phyloP scores from a whole-genome alignment of 2,113 vertebrate species.

The Gadus macrocephalus region DNA sequence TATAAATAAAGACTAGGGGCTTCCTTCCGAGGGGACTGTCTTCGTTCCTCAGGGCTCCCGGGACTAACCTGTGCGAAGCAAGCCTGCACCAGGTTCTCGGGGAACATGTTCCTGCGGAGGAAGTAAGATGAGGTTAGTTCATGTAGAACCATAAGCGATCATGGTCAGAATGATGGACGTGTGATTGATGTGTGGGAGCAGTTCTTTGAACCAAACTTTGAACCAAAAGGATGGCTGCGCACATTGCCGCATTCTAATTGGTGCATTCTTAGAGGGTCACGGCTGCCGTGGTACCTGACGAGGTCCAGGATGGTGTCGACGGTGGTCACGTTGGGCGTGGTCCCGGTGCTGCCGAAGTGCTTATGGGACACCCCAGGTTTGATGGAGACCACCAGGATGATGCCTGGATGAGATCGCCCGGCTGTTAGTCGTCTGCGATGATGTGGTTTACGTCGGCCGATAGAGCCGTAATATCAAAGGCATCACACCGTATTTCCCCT shows the following conservation, averaged over 20 bases:
- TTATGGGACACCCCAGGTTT: constrained; percentile 89
- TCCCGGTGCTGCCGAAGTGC: constrained; percentile 84
- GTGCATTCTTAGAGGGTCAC: too few relatives aligned
- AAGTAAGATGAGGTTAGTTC: background rate
- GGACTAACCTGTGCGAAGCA: constrained; percentile 92
- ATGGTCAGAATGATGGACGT: too few relatives aligned
- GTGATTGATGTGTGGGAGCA: too few relatives aligned
- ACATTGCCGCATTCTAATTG: too few relatives aligned
- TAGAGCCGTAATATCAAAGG: too few relatives aligned
- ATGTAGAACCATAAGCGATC: too few relatives aligned
- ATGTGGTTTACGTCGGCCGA: background rate
- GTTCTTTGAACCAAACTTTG: too few relatives aligned
- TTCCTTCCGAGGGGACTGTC: too few relatives aligned
- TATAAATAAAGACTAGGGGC: too few relatives aligned
- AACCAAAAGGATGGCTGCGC: too few relatives aligned
- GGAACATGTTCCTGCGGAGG: constrained; percentile 91
- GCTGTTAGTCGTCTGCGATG: background rate
- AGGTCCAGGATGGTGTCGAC: constrained; percentile 93
- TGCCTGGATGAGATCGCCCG: constrained; percentile 70
- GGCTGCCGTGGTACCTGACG: constrained; percentile 73
- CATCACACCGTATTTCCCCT: too few relatives aligned
- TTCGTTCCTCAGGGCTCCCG: too few relatives aligned
- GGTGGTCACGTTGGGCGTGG: constrained; percentile 85
- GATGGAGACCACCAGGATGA: constrained; percentile 89
- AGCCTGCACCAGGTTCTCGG: constrained; percentile 95